phyloP scores from a whole-genome alignment of 2,113 vertebrate species.

The Caranx ignobilis region DNA sequence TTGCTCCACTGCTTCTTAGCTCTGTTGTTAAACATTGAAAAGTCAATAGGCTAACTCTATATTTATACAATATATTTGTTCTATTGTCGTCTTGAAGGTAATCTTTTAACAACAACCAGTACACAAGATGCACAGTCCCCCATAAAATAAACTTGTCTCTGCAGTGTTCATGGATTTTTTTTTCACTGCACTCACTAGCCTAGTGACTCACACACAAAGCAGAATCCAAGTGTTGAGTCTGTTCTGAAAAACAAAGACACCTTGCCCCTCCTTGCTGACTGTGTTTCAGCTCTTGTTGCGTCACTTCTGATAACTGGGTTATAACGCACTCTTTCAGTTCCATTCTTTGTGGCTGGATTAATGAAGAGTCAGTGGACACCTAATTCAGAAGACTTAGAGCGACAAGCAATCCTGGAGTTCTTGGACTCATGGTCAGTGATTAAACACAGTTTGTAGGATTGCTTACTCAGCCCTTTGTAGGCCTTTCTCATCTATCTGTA shows the following conservation, averaged over 20 bases:
- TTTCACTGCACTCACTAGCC: background rate
- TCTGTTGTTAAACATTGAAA: background rate
- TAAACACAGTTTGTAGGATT: background rate
- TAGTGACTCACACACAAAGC: constrained; percentile 3
- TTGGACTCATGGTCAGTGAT: background rate
- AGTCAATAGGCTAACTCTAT: background rate
- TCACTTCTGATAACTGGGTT: constrained; percentile 36
- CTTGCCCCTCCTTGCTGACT: background rate
- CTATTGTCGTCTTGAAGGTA: background rate
- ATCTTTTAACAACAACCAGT: background rate
- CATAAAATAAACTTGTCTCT: background rate
- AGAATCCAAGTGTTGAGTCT: constrained; percentile 7
- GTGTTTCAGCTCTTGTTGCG: constrained; percentile 1
- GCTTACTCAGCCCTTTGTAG: background rate
- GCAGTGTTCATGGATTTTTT: background rate
- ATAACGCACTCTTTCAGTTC: constrained; percentile 39
- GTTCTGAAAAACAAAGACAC: constrained; percentile 11
- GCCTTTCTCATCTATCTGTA: background rate
- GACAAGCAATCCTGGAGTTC: background rate
- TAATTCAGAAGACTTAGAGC: background rate
- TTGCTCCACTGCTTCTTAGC: background rate
- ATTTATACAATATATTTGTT: background rate
- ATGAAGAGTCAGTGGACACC: background rate
- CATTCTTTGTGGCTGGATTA: constrained; percentile 9
- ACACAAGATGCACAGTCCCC: background rate